Percentiles rank a stretch among this genome's conserved stretches.
phyloP scores from a whole-genome alignment of 1,140 invertebrate genomes.

The Alviniconcha marisindica region DNA sequence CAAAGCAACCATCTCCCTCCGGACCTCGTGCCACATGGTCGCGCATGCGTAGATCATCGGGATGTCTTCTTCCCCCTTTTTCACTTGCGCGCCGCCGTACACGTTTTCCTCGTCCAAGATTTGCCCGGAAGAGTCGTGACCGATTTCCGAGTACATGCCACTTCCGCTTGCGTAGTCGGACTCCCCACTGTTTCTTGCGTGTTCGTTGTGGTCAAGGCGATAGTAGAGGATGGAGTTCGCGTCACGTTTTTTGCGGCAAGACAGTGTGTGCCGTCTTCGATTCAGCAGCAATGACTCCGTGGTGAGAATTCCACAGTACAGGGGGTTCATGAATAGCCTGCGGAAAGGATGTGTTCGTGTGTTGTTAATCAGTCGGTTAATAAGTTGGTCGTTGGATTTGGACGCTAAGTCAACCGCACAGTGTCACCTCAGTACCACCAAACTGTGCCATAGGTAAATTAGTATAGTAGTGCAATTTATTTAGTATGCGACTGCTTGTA shows the following conservation, averaged over 20 bases:
- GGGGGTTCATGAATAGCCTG: conserved; percentile 91
- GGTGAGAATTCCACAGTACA: conserved; percentile 94
- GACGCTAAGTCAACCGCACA: no score
- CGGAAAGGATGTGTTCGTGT: no score
- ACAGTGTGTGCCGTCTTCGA: conserved; percentile 85
- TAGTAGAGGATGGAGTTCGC: not conserved
- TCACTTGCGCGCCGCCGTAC: not conserved
- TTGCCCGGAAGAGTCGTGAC: not conserved
- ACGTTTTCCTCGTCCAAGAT: not conserved
- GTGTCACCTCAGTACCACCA: no score
- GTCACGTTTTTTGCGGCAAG: conserved; percentile 81
- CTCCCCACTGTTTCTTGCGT: conserved; percentile 4
- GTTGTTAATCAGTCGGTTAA: no score
- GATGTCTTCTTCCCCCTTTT: conserved; percentile 28
- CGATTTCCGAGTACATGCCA: conserved; percentile 78
- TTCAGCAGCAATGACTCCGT: conserved; percentile 97
- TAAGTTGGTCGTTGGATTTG: no score
- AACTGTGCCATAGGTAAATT: no score
- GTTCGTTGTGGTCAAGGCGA: conserved; percentile 20
- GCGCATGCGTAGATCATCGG: conserved; percentile 66
- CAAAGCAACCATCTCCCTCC: conserved; percentile 67
- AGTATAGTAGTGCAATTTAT: no score
- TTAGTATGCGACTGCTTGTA: no score
- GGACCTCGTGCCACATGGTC: conserved; percentile 71
- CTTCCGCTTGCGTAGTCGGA: conserved; percentile 51